phyloP scores from a whole-genome alignment of 2,797 vertebrate species.

The Clarias laeviceps region DNA sequence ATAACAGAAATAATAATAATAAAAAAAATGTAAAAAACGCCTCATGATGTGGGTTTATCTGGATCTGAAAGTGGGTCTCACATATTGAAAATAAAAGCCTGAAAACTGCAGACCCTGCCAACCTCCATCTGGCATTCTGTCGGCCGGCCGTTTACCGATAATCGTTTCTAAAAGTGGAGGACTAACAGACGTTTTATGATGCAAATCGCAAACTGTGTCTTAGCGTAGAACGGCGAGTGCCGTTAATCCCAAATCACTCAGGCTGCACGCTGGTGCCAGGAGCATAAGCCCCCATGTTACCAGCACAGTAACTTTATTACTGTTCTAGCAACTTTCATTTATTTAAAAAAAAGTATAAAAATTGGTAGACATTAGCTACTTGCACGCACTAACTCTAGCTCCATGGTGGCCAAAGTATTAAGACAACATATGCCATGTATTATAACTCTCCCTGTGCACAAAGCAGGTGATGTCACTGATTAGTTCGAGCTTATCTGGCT shows the following conservation, averaged over 20 bases:
- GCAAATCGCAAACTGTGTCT: conserved; percentile 75
- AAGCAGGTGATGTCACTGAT: too few relatives aligned
- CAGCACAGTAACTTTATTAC: neutral
- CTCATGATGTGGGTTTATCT: conserved; percentile 74
- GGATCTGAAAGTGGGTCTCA: conserved; percentile 69
- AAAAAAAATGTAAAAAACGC: conserved; percentile 47
- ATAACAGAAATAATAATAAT: conserved; percentile 50
- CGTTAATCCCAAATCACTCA: conserved; percentile 75
- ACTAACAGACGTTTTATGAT: conserved; percentile 75
- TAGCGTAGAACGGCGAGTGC: conserved; percentile 62
- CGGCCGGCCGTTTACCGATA: conserved; percentile 71
- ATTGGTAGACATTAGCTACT: neutral
- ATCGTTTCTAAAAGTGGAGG: conserved; percentile 74
- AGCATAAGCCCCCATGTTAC: conserved; percentile 56
- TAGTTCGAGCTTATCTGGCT: too few relatives aligned
- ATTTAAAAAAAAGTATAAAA: neutral
- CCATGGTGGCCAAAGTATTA: too few relatives aligned
- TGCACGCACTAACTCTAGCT: neutral
- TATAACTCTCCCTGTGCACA: too few relatives aligned
- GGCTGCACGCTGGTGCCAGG: conserved; percentile 57
- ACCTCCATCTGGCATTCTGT: conserved; percentile 63
- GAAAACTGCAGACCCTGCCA: conserved; percentile 48
- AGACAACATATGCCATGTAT: too few relatives aligned
- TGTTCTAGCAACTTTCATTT: neutral
- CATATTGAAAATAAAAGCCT: conserved; percentile 60